Base-by-base conservation (phyloP, 2,113 vertebrate species). In the Paramormyrops kingsleyae region DNA sequence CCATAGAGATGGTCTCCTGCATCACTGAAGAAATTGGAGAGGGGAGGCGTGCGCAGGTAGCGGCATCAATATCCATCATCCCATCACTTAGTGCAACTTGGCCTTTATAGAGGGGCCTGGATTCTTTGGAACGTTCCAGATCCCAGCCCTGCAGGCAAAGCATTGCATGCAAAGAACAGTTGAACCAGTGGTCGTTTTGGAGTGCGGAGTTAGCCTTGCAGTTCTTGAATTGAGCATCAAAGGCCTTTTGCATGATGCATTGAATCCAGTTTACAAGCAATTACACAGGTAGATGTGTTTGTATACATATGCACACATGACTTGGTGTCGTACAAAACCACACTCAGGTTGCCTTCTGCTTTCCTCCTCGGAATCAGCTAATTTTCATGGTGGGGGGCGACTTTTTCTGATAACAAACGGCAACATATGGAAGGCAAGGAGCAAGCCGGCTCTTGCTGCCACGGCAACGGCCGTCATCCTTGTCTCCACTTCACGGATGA, bases 1-100 rank as follows among this genome's bases (percentile, higher is more conserved):
- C 87, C 87, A 62, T 88, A 66, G 87, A 44, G 87, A 88, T 66
- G 35, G 53, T 62, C 87, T 88, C 87, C 87, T 44, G 53, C 56
- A 88, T 88, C 52, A 66, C 87, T 88, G 42, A 66, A 44, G 87
- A 88, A 88, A 88, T 44, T 53, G 47, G 87, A 56, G 53, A 39
- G 39, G 87, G 87, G 87, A 31, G 56, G 53, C 3, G 21, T 4
- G 35, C 0, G 19, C 87, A 88, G 87, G 87, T 88, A 62, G 24
- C 1, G 1, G 50, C 50, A 56, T 35, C 85, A 12, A 15, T 87
- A 87, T 87, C 85, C 50, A 53, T 87, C 85, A 87, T 87, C 50
- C 50, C 27, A 56, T 87, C 85, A 53, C 85, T 87, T 52, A n/a
- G 50, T 87, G 50, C 85, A 35, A 35, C 85, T 39, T 53, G 85